A percentile compares a stretch with the other conserved stretches of the same genome.
Evolutionary conservation across 1,140 invertebrate species (phyloP).

Genomic region (Piezodorus guildinii): DNA sequence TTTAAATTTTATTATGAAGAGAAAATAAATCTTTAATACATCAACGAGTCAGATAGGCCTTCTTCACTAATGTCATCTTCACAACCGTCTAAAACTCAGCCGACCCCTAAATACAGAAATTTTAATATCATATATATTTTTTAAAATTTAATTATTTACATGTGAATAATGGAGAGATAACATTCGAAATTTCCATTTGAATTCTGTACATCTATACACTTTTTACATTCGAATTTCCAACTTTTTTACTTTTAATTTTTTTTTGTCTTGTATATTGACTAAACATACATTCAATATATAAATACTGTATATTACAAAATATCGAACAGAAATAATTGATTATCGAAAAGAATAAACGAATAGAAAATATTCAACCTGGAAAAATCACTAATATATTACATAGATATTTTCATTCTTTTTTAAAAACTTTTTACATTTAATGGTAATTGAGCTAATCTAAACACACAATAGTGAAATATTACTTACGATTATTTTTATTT

Average conservation of each 20-base stretch:
- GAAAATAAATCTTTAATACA: not conserved
- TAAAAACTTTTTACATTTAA: not conserved
- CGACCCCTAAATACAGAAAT: not conserved
- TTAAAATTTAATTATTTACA: not conserved
- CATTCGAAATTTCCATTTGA: not conserved
- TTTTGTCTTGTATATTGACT: too few relatives aligned
- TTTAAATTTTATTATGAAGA: not conserved
- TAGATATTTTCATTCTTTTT: slow-evolving; percentile 1
- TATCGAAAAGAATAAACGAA: too few relatives aligned
- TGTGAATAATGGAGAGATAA: not conserved
- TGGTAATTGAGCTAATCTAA: slow-evolving; percentile 5
- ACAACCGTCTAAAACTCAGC: slow-evolving; percentile 3
- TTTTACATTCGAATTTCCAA: slow-evolving; percentile 1
- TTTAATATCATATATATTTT: not conserved
- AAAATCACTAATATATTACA: not conserved
- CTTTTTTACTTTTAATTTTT: too few relatives aligned
- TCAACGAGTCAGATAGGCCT: slow-evolving; percentile 2
- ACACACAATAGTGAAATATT: slow-evolving; percentile 6
- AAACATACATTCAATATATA: too few relatives aligned
- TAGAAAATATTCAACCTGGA: too few relatives aligned
- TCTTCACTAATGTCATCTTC: not conserved
- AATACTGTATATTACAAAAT: too few relatives aligned
- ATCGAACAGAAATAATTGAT: too few relatives aligned
- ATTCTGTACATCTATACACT: slow-evolving; percentile 9
- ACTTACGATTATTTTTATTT: too few relatives aligned